Evolutionary conservation across 1,140 invertebrate species (phyloP).

Genomic region (Coboldia fuscipes): DNA sequence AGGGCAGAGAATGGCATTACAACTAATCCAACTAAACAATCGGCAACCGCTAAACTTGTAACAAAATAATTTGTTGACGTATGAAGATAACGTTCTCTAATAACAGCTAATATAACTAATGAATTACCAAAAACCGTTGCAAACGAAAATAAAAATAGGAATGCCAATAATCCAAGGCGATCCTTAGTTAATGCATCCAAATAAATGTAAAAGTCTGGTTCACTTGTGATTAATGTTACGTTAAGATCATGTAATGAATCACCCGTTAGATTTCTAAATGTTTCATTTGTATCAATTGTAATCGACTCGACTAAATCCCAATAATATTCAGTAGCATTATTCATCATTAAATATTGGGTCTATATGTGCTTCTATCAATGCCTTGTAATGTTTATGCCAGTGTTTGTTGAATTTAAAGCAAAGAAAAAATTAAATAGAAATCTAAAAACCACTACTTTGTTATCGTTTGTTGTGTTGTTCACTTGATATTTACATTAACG

Average conservation of each 20-base stretch:
- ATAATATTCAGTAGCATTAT: constrained; percentile 7
- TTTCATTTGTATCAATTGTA: constrained; percentile 1
- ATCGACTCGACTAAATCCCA: constrained; percentile 4
- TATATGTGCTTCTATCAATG: too few species aligned
- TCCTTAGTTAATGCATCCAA: constrained; percentile 36
- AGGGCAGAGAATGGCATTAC: constrained; percentile 93
- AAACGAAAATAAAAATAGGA: constrained; percentile 74
- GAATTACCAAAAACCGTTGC: constrained; percentile 93
- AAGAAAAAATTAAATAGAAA: too few species aligned
- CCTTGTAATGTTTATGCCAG: too few species aligned
- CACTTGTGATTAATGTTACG: constrained; percentile 3
- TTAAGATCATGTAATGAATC: not conserved
- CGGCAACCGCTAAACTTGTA: constrained; percentile 87
- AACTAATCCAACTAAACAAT: constrained; percentile 84
- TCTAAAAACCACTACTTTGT: too few species aligned
- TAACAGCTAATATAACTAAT: constrained; percentile 84
- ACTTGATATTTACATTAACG: too few species aligned
- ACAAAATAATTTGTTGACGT: constrained; percentile 98
- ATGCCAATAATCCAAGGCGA: constrained; percentile 54
- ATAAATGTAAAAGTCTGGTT: constrained; percentile 16
- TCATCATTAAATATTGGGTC: too few species aligned
- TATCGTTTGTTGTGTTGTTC: too few species aligned
- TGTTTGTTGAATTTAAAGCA: too few species aligned
- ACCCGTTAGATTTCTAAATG: not conserved
- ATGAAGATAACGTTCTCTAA: constrained; percentile 70